Conservation (phyloP, 2,797 vertebrate species). For the Buceros bicornis region DNA sequence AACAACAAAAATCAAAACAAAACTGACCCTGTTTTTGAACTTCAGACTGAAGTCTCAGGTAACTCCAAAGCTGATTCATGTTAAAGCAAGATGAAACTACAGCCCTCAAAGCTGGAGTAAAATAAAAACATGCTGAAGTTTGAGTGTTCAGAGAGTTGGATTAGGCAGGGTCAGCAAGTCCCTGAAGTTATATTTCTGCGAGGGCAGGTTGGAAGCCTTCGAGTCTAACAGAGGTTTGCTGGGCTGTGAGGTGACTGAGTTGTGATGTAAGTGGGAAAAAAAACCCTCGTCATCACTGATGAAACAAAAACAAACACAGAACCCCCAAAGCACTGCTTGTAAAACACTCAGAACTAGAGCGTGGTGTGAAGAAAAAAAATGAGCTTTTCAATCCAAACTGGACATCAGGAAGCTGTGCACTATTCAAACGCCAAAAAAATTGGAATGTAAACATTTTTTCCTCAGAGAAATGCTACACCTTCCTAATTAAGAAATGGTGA, state of each 20-base stretch:
- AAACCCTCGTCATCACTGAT: neutral
- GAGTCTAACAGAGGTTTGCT: neutral
- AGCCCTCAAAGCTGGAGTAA: neutral
- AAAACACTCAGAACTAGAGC: neutral
- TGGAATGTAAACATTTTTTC: rapidly evolving
- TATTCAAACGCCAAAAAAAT: neutral
- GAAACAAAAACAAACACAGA: neutral
- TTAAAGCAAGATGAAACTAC: neutral
- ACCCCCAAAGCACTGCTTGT: rapidly evolving
- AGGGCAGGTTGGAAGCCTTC: neutral
- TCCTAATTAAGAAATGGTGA: neutral
- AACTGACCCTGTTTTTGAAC: neutral
- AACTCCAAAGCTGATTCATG: neutral
- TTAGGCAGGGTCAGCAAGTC: neutral
- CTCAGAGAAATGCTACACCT: neutral
- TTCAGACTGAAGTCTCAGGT: neutral
- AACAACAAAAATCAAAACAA: neutral
- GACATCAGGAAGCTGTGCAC: neutral
- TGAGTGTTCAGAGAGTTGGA: neutral
- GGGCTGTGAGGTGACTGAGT: neutral
- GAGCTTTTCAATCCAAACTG: neutral
- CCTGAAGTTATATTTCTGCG: neutral
- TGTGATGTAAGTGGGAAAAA: neutral
- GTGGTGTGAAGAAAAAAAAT: neutral
- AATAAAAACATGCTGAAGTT: neutral